A percentile compares a stretch with the other conserved stretches of the same genome.
These are phyloP conservation scores for Dasyurus viverrinus DNA, from an alignment of 2,113 vertebrate species.

Conservation along the genomic window DNA sequence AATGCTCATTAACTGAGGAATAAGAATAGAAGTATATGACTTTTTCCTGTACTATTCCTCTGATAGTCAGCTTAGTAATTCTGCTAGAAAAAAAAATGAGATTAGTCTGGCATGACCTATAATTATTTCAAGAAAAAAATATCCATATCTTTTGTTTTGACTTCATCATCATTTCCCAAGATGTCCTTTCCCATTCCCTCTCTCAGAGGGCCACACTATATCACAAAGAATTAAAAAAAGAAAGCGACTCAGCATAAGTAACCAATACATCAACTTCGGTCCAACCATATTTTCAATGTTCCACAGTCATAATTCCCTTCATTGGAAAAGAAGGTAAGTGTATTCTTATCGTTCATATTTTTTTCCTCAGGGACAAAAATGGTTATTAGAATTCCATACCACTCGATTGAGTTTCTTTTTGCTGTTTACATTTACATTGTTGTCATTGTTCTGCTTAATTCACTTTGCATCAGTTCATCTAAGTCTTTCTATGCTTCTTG, in stretches of 20 bases:
- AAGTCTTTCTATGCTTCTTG: background rate
- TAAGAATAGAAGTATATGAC: background rate
- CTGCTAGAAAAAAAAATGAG: background rate
- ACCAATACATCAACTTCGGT: background rate
- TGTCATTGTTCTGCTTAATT: background rate
- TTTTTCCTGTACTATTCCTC: background rate
- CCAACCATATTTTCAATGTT: background rate
- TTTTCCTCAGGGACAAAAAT: background rate
- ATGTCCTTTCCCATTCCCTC: background rate
- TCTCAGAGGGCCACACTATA: background rate
- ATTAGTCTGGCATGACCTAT: background rate
- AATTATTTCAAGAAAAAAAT: background rate
- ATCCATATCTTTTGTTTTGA: background rate
- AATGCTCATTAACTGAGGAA: background rate
- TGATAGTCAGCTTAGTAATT: background rate
- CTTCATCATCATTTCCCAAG: background rate
- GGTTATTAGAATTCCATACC: background rate
- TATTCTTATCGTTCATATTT: background rate
- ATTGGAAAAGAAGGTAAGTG: background rate
- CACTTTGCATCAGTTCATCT: background rate
- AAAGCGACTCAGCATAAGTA: background rate
- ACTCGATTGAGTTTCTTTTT: background rate
- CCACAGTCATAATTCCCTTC: background rate
- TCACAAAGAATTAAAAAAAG: background rate
- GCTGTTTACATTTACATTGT: background rate